Percentiles rank a stretch among this genome's conserved stretches.
Conservation (phyloP, 2,113 vertebrate species). For the Myrmophylax atrothorax region DNA sequence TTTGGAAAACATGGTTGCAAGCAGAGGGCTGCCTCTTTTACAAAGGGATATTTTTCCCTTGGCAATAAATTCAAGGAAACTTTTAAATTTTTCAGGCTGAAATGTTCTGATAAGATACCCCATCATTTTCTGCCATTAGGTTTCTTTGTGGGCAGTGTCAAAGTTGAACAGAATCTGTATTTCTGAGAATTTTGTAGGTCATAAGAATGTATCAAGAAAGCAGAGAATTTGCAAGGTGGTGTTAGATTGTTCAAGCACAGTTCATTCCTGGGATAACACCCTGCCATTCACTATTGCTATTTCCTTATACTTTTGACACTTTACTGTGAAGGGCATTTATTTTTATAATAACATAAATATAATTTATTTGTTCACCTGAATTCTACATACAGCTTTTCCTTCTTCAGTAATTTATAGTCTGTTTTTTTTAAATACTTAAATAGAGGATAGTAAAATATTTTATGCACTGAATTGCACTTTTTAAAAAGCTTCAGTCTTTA, state of each 20-base stretch:
- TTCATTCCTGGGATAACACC: constrained; percentile 11
- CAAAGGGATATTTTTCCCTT: not conserved
- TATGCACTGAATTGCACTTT: not conserved
- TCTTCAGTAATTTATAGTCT: not conserved
- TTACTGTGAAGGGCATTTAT: not conserved
- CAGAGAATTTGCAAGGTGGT: not conserved
- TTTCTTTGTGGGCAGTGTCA: constrained; percentile 1
- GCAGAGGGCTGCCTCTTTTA: not conserved
- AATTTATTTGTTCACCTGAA: not conserved
- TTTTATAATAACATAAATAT: not conserved
- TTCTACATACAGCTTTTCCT: not conserved
- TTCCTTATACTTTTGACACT: not conserved
- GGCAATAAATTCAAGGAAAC: not conserved
- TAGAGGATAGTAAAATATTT: not conserved
- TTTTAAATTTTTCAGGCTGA: constrained; percentile 14
- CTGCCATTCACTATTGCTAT: not conserved
- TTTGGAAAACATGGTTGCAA: not conserved
- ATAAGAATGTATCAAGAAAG: constrained; percentile 2
- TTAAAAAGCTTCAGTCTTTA: not conserved
- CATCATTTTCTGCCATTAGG: not conserved
- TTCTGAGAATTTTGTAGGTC: constrained; percentile 18
- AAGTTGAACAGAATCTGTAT: constrained; percentile 20
- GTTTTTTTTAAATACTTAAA: not conserved
- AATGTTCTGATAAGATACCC: not conserved
- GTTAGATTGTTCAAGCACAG: constrained; percentile 13